Base-by-base conservation (phyloP, 2,888 invertebrate species). In the Blastobasis adustella region DNA sequence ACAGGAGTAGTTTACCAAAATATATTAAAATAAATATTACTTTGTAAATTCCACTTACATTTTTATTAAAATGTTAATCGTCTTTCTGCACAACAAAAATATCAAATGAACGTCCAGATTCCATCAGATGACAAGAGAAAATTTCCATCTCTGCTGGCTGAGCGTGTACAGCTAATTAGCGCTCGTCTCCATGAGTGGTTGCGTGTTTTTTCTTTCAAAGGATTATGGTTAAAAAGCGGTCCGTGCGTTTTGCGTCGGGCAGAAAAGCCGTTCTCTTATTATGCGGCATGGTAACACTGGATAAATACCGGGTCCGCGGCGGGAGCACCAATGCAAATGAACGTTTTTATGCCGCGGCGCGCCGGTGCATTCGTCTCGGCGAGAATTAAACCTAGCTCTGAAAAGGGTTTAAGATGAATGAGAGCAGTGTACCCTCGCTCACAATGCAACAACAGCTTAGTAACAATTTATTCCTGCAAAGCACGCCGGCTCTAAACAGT, bases 391-490 rank as follows among this genome's bases (percentile, higher is more conserved):
- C 72, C 72, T 66, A 69, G 72, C 79, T 69, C 66, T 73, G 82
- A 82, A 85, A 86, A 83, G 82, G 86, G 73, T 81, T 82, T 79
- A 80, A 80, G 79, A 80, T 84, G 84, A 85, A 86, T 84, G 79
- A 78, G 71, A 65, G 64, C 72, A 65, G 71, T 67, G 65, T 67
- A 67, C 72, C 49, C n/a, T 37, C 50, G 66, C 73, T 73, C 66
- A 83, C 79, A 85, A 83, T 83, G 79, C 72, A 79, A 81, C 79
- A 76, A 78, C 79, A 71, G 77, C 76, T 80, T 79, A 80, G 76
- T 78, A 71, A 79, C 78, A 79, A 83, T 76, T 82, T 82, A 82
- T 82, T 79, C 73, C 72, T 72, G 73, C 73, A 68, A 63, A 72
- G 69, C 65, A 40, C 9, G 41, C 9, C 41, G 61, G 77, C 74